Evolutionary conservation across 37 sponge, comb jelly and placozoan genomes (phyloP), one percentile per base, ranked within the genome.

Genomic region (Diacarnus erythraeanus): DNA sequence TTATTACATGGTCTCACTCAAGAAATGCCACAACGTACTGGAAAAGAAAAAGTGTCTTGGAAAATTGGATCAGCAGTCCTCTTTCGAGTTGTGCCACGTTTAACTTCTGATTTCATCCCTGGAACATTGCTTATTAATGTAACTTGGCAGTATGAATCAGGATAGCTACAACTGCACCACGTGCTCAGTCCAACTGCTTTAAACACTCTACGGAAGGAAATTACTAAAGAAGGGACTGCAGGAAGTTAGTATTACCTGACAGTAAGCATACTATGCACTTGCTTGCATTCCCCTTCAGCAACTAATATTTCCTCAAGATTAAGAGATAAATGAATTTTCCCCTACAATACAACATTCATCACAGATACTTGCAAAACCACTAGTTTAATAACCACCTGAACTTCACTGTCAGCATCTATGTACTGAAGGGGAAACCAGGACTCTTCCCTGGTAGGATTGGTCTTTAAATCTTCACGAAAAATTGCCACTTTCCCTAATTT

Each of bases 341-440:
- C 85, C 85, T 85, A 63, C n/a, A 70, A 12, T 37, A 36, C 29
- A 25, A 4, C 69, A 8, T 20, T 69, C 47, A n/a, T 4, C 2
- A 72, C 3, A 47, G 43, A 41, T 43, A 43, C 5, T 29, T 23
- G 1, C 59, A 47, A 47, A 47, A 47, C 51, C n/a, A n/a, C n/a
- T n/a, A n/a, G n/a, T n/a, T n/a, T n/a, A n/a, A n/a, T 47, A 15
- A 47, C 29, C 60, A 87, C 94, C 94, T 93, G 94, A 1, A 89
- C 90, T 60, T 93, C 90, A 40, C 85, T 71, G 72, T 93, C 90
- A 73, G 78, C 65, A 67, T 79, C 82, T 21, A 93, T 78, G 44
- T 83, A 66, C 43, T 66, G 61, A 10, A 93, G 40, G 38, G 76
- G 80, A 51, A 74, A 74, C 94, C 94, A 93, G 31, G 60, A 44